Base-by-base conservation (phyloP, 2,113 vertebrate species). In the Gasterosteus aculeatus region DNA sequence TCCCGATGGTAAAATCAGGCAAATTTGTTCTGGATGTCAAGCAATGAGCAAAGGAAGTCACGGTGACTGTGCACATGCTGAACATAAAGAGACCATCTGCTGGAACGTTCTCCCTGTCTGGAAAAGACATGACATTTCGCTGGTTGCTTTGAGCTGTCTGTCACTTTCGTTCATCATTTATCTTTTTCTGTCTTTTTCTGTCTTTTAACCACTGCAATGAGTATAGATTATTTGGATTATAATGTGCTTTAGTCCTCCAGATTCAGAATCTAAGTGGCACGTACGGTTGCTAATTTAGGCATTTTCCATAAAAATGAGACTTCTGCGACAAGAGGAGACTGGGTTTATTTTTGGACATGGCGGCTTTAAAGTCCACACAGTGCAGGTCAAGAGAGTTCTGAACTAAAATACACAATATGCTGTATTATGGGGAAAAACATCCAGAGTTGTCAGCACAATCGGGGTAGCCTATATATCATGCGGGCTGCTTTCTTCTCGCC, bases 101-200 rank as follows among this genome's bases (percentile, higher is more conserved):
- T 80, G 75, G 69, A 85, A 74, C 83, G 53, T 75, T 57, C 78
- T 79, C 77, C 62, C 71, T 75, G 62, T 81, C 69, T 84, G 63
- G 65, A 80, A 83, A 72, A 83, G 77, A 84, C 80, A 65, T 35
- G 78, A 86, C 85, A 88, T 87, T 91, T 92, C 88, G 33, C 82
- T 75, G 86, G 63, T 81, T 88, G 87, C 84, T 88, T 87, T 87
- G 60, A 85, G 80, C 83, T 86, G 87, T 65, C 89, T 72, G 59
- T 91, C 85, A 89, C 59, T 81, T 84, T 63, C 35, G 71, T 72
- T 81, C 51, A n/a, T 62, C 46, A 77, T 78, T 77, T 67, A 26
- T 26, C 22, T 26, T 26, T 26, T 26, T 26, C 22, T 26, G 22
- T 26, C 22, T 26, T 26, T 26, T 26, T 26, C 42, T 53, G 53